Evolutionary conservation across 1,140 invertebrate genomes (phyloP).

Genomic region (Ceratosolen fusciceps): DNA sequence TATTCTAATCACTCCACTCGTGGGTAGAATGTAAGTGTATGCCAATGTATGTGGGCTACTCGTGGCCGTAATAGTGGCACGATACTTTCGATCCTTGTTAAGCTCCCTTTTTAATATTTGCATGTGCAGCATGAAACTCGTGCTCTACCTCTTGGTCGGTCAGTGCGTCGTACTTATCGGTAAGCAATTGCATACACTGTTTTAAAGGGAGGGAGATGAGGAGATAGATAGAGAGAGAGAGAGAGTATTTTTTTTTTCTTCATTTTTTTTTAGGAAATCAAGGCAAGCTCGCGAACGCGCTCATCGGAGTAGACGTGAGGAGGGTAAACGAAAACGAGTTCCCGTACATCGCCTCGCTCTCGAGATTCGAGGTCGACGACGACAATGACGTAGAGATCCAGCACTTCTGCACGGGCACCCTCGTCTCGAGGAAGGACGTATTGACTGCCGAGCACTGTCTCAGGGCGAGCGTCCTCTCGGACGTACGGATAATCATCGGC

Average conservation of each 20-base stretch:
- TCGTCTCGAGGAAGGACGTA: not conserved
- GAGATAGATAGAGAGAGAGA: no score
- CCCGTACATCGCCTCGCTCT: not conserved
- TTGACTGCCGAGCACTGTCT: conserved; percentile 4
- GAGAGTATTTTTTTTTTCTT: no score
- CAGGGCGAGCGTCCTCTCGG: no score
- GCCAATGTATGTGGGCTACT: no score
- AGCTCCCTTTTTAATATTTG: not conserved
- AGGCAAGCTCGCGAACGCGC: not conserved
- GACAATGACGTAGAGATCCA: not conserved
- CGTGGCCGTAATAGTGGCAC: no score
- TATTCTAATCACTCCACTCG: no score
- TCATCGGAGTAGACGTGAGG: not conserved
- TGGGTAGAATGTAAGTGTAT: no score
- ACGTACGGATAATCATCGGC: not conserved
- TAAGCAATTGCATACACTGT: not conserved
- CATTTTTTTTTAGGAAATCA: not conserved
- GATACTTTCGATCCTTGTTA: no score
- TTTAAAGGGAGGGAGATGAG: no score
- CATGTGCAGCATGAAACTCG: not conserved
- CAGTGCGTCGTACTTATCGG: not conserved
- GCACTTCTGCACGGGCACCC: not conserved
- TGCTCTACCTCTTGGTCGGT: not conserved
- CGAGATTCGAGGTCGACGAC: no score
- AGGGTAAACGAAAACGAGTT: not conserved